phyloP scores from a whole-genome alignment of 2,113 vertebrate species.

The Morone chrysops region DNA sequence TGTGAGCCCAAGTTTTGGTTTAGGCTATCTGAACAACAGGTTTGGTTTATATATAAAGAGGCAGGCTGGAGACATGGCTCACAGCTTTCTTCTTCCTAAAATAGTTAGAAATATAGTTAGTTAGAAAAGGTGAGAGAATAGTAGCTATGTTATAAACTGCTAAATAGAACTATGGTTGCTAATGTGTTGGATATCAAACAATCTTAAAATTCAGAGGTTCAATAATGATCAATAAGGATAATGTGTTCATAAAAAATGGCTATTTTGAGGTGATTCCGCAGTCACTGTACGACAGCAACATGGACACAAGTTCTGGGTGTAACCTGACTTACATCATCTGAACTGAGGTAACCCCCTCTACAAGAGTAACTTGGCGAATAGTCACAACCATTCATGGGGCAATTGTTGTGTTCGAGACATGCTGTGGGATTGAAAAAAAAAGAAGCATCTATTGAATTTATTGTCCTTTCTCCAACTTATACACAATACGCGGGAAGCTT shows the following conservation, averaged over 20 bases:
- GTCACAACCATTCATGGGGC: slow-evolving; percentile 64
- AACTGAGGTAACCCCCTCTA: slow-evolving; percentile 76
- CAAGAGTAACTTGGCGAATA: slow-evolving; percentile 76
- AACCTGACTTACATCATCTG: slow-evolving; percentile 84
- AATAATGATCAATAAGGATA: not conserved
- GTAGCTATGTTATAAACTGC: too few relatives aligned
- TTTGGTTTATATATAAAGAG: slow-evolving; percentile 2
- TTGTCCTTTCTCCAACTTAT: not conserved
- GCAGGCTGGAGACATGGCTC: not conserved
- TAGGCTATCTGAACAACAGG: not conserved
- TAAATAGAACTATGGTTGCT: too few relatives aligned
- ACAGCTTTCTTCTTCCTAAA: slow-evolving; percentile 55
- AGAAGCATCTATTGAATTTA: not conserved
- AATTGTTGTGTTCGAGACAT: slow-evolving; percentile 69
- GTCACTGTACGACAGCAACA: not conserved
- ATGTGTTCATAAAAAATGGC: not conserved
- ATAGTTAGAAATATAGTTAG: not conserved
- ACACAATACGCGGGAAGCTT: not conserved
- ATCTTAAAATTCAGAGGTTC: too few relatives aligned
- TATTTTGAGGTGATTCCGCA: not conserved
- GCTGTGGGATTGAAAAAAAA: slow-evolving; percentile 49
- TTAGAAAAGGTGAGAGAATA: not conserved
- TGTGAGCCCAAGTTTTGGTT: not conserved
- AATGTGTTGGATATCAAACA: not conserved
- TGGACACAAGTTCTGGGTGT: not conserved